Evolutionary conservation across 2,888 invertebrate genomes (phyloP).

Genomic region (Micoletzkya japonica): DNA sequence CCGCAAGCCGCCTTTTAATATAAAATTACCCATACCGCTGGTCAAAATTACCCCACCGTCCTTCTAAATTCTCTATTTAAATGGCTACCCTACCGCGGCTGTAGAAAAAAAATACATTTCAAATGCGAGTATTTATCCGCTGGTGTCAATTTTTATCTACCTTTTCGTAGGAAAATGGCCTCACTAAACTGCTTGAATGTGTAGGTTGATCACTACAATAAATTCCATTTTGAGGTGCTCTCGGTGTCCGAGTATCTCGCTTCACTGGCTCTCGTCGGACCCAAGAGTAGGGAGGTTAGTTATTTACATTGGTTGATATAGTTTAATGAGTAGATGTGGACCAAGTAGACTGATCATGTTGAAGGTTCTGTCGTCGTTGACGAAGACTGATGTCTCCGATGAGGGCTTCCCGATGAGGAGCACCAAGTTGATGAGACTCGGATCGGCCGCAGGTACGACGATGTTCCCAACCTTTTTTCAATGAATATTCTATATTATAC

Average conservation of each 20-base stretch:
- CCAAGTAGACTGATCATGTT: neutral
- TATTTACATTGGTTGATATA: neutral
- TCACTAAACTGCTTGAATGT: too few species aligned
- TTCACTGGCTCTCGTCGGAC: conserved; percentile 54
- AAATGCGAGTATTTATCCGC: too few species aligned
- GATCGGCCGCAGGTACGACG: conserved; percentile 50
- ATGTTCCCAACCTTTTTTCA: neutral
- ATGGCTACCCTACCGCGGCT: too few species aligned
- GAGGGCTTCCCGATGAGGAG: conserved; percentile 65
- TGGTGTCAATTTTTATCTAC: too few species aligned
- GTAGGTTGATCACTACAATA: too few species aligned
- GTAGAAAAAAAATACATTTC: too few species aligned
- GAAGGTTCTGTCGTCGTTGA: conserved; percentile 63
- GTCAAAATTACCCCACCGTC: too few species aligned
- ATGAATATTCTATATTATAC: neutral
- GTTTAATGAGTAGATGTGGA: neutral
- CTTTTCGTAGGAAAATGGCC: too few species aligned
- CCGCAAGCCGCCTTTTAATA: too few species aligned
- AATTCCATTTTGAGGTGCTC: too few species aligned
- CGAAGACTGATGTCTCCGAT: conserved; percentile 59
- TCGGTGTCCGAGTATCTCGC: conserved; percentile 54
- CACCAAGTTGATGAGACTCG: conserved; percentile 59
- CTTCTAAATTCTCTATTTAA: too few species aligned
- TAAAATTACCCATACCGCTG: too few species aligned
- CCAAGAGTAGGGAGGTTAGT: conserved; percentile 45